Evolutionary conservation across 1,140 invertebrate genomes (phyloP).

Genomic region (Holcopasites calliopsidis): DNA sequence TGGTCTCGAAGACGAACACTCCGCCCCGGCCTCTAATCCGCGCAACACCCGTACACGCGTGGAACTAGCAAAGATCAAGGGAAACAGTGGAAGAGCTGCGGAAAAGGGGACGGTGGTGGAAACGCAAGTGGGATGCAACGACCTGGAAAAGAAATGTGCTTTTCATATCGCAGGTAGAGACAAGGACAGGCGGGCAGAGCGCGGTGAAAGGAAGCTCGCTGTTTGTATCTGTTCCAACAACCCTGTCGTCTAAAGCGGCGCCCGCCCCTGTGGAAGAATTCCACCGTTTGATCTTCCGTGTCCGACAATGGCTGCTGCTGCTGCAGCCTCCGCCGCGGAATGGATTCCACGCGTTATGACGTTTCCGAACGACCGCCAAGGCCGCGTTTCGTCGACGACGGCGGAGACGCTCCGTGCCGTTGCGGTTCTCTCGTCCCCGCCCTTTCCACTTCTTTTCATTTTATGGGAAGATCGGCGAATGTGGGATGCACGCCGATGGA

Average conservation of each 20-base stretch:
- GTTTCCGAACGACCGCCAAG: constrained; percentile 40
- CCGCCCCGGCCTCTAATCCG: too few relatives aligned
- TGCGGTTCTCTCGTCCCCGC: too few relatives aligned
- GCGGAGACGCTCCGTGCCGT: background rate
- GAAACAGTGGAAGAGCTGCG: background rate
- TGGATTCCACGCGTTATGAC: constrained; percentile 40
- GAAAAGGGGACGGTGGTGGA: background rate
- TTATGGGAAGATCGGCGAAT: too few relatives aligned
- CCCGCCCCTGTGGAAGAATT: constrained; percentile 60
- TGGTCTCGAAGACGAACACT: too few relatives aligned
- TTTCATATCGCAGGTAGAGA: constrained; percentile 51
- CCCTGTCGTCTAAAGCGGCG: constrained; percentile 43
- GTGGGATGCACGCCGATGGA: too few relatives aligned
- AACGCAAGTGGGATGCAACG: constrained; percentile 39
- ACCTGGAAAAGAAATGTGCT: constrained; percentile 29
- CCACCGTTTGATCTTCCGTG: constrained; percentile 62
- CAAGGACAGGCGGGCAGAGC: constrained; percentile 42
- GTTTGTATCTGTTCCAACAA: constrained; percentile 55
- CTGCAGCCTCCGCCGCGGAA: constrained; percentile 3
- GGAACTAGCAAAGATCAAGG: background rate
- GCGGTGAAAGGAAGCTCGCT: constrained; percentile 44
- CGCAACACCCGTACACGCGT: background rate
- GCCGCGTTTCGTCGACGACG: constrained; percentile 27
- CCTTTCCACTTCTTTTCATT: too few relatives aligned
- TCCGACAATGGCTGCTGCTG: constrained; percentile 47